Percentiles rank a stretch among this genome's conserved stretches.
Evolutionary conservation across 2,113 vertebrate genomes (phyloP).

Genomic region (Fregata magnificens): DNA sequence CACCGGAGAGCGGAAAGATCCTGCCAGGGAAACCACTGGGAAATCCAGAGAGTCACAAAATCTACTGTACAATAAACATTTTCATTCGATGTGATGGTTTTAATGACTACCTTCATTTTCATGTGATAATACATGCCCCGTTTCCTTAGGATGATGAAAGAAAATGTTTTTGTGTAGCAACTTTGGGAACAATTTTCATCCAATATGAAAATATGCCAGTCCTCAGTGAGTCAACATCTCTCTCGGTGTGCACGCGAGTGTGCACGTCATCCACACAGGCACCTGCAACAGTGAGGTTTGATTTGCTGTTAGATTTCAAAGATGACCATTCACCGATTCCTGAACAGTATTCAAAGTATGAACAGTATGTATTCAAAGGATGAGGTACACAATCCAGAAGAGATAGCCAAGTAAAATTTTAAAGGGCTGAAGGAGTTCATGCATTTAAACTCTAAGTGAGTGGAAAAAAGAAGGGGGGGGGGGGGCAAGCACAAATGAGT

Average conservation of each 20-base stretch:
- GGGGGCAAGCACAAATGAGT: not conserved
- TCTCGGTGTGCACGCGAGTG: accelerated
- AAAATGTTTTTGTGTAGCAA: not conserved
- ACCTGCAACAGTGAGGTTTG: not conserved
- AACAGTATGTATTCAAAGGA: not conserved
- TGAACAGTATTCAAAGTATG: not conserved
- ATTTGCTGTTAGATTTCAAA: not conserved
- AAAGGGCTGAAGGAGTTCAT: not conserved
- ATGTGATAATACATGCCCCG: not conserved
- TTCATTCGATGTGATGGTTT: not conserved
- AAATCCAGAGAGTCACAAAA: not conserved
- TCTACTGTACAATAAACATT: not conserved
- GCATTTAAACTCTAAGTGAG: not conserved
- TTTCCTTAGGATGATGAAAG: not conserved
- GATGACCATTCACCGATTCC: not conserved
- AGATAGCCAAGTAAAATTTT: not conserved
- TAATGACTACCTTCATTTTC: not conserved
- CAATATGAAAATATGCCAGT: not conserved
- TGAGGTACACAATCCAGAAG: not conserved
- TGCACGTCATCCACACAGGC: not conserved
- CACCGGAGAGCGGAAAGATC: not conserved
- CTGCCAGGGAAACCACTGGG: not conserved
- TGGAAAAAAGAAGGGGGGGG: not conserved
- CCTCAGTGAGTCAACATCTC: not conserved
- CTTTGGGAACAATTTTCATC: not conserved